Evolutionary conservation across 2,797 vertebrate genomes (phyloP).

Genomic region (Dermochelys coriacea): DNA sequence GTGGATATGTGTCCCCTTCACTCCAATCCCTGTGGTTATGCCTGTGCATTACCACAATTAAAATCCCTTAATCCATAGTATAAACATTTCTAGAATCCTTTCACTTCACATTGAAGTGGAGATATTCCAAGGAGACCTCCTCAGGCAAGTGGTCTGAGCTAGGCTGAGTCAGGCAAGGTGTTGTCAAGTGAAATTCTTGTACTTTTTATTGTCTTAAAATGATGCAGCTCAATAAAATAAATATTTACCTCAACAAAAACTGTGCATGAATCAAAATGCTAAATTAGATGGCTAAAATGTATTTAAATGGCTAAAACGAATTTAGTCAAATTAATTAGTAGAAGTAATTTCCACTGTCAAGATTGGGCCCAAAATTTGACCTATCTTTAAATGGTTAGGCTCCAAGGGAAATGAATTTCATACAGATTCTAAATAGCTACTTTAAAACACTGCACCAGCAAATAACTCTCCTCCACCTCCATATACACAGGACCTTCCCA

Average conservation of each 20-base stretch:
- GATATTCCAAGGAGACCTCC: neutral
- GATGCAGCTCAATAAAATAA: neutral
- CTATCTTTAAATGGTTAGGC: neutral
- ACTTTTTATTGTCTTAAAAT: neutral
- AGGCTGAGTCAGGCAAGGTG: neutral
- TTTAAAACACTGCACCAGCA: neutral
- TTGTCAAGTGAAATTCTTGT: neutral
- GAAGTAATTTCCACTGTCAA: neutral
- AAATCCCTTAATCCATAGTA: neutral
- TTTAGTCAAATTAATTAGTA: neutral
- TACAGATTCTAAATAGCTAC: neutral
- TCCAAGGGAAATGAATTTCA: neutral
- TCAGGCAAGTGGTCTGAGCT: neutral
- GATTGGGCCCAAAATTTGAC: neutral
- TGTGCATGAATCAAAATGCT: neutral
- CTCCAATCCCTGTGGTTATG: neutral
- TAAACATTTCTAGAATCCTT: neutral
- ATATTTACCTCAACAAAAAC: neutral
- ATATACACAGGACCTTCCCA: neutral
- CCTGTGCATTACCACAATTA: neutral
- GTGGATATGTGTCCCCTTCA: neutral
- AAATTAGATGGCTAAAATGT: neutral
- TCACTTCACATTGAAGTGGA: neutral
- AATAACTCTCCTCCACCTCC: neutral
- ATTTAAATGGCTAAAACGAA: neutral